phyloP scores from a whole-genome alignment of 2,113 vertebrate species.

The Corythoichthys intestinalis region DNA sequence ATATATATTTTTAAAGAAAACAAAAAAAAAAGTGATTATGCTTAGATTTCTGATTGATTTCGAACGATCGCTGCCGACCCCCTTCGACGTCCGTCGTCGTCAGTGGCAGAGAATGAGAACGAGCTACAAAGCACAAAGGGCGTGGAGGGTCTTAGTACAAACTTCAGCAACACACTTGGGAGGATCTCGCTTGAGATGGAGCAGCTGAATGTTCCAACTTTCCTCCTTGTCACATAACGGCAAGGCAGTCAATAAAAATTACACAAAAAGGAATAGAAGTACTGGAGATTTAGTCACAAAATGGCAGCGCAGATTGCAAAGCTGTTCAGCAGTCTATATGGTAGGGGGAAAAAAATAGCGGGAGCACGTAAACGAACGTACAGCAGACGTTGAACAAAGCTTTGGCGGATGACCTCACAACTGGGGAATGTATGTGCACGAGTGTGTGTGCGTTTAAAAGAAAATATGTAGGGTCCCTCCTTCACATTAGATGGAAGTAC shows the following conservation, averaged over 20 bases:
- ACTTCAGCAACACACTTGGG: background rate
- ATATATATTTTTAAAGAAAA: too few species aligned
- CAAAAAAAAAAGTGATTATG: too few species aligned
- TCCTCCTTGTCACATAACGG: background rate
- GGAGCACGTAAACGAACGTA: conserved; percentile 56
- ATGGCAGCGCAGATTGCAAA: background rate
- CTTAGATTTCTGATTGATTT: too few species aligned
- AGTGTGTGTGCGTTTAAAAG: conserved; percentile 1
- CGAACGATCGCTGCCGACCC: too few species aligned
- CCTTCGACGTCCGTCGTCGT: too few species aligned
- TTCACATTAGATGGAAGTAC: conserved; percentile 25
- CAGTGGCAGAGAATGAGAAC: too few species aligned
- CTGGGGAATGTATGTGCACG: conserved; percentile 56
- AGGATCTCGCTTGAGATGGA: background rate
- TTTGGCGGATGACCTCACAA: conserved; percentile 63
- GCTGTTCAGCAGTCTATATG: background rate
- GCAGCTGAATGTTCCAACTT: background rate
- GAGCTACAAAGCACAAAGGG: background rate
- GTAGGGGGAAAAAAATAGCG: conserved; percentile 22
- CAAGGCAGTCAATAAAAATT: background rate
- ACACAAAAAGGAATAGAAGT: background rate
- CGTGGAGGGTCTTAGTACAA: background rate
- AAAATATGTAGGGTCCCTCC: conserved; percentile 22
- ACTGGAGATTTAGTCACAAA: background rate
- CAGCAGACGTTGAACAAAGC: conserved; percentile 60